Base-by-base conservation (phyloP, 1,140 invertebrate species). In the Drosophila hydei region DNA sequence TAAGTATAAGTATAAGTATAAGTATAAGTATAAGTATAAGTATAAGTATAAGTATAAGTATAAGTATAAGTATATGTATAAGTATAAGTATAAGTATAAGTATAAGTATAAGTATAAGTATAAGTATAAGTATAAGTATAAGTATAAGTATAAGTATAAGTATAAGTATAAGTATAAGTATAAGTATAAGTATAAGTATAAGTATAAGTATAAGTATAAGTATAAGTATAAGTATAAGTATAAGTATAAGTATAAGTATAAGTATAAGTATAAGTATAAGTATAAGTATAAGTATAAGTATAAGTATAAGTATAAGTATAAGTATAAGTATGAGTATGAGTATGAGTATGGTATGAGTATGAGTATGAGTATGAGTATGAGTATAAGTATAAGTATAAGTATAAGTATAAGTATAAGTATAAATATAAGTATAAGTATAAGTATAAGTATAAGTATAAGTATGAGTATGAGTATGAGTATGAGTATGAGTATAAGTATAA, bases 31-130 rank as follows among this genome's bases (percentile, higher is more conserved):
- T 38, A 38, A n/a, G 36, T 38, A 38, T 38, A 38, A n/a, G 36
- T 38, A 38, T 38, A 38, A n/a, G 36, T 38, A 38, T 38, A 38
- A n/a, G 36, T 38, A 38, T 38, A 38, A n/a, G 36, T 38, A 38
- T 38, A 38, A n/a, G 36, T 38, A 38, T n/a, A 38, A n/a, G 36
- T 38, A 38, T n/a, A 38, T 3, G 36, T 14, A 40, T 40, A 14
- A 14, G 36, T 40, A 40, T 14, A 40, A 8, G 30, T 40, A 40
- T 40, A 40, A 4, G 36, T 40, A 40, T 40, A 40, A 4, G n/a
- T 40, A 40, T 40, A 14, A 4, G 36, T 40, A 14, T 40, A 14
- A 14, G 36, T 40, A 40, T 40, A 40, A 14, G 36, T 40, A 40
- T 40, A 40, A 14, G 36, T 40, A 40, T 40, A 40, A 14, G 36